Base-by-base conservation (phyloP, 2,113 vertebrate genomes). In the Nannospalax galili region DNA sequence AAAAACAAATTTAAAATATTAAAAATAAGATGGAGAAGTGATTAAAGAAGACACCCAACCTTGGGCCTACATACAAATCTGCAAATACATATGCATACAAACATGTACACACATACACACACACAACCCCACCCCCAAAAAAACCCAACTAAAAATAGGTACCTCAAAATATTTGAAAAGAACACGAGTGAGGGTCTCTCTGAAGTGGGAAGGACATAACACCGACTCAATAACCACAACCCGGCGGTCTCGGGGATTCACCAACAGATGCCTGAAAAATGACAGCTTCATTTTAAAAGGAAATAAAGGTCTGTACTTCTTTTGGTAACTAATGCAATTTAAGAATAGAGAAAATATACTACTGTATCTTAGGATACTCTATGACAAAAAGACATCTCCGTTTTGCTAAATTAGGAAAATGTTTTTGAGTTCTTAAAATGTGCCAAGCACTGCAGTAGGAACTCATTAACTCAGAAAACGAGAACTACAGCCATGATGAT, bases 111-210 rank as follows among this genome's bases (percentile, higher is more conserved):
- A 58, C 56, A 82, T 11, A 64, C n/a, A 82, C 60, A 77, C 16
- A 1, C 48, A 78, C n/a, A n/a, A n/a, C n/a, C n/a, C n/a, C n/a
- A n/a, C n/a, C n/a, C n/a, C n/a, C n/a, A n/a, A n/a, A n/a, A n/a
- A n/a, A n/a, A n/a, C n/a, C n/a, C n/a, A 84, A 69, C 22, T 70
- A 75, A 93, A 93, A 88, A 82, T 15, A 91, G n/a, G 48, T 98
- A 99, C 99, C 99, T 99, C 99, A 98, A 99, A 99, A 97, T 99
- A 99, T 96, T 99, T 99, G 98, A 99, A 99, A 92, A 99, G 99
- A 97, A 99, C 99, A 84, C 98, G 99, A 72, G 99, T 99, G 94
- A 99, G 99, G 0, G 99, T 99, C 97, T 99, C 99, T 97, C 99
- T 99, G 99, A 99, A 99, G 98, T 99, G 99, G 3, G 99, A 99